phyloP scores from a whole-genome alignment of 2,113 vertebrate species.

The Panthera uncia region DNA sequence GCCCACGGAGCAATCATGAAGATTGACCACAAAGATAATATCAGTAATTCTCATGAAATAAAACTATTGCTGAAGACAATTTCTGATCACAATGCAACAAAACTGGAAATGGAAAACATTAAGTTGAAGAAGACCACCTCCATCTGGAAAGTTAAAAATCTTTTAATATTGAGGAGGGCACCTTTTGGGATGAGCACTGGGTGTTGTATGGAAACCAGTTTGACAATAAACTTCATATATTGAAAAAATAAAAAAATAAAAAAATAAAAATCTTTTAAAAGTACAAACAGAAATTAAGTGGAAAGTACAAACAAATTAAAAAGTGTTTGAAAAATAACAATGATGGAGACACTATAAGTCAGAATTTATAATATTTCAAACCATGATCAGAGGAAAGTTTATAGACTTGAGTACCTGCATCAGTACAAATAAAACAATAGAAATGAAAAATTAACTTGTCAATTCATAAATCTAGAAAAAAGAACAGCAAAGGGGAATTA shows the following conservation, averaged over 20 bases:
- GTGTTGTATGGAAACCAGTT: no score
- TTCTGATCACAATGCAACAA: not conserved
- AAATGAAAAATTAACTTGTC: not conserved
- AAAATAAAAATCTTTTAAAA: not conserved
- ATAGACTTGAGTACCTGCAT: not conserved
- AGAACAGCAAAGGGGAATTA: not conserved
- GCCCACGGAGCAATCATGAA: not conserved
- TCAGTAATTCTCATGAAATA: not conserved
- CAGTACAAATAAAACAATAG: not conserved
- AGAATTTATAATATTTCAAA: not conserved
- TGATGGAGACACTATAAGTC: not conserved
- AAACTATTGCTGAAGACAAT: not conserved
- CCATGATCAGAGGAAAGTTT: not conserved
- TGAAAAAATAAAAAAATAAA: no score
- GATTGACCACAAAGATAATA: not conserved
- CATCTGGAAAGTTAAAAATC: not conserved
- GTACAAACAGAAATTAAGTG: not conserved
- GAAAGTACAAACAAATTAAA: not conserved
- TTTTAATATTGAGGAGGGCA: not conserved
- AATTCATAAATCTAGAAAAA: not conserved
- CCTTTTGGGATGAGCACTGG: no score
- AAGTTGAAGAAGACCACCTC: not conserved
- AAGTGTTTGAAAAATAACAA: not conserved
- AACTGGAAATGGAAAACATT: not conserved
- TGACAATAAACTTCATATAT: no score